Evolutionary conservation across 2,113 vertebrate genomes (phyloP).

Genomic region (Dicerorhinus sumatrensis): DNA sequence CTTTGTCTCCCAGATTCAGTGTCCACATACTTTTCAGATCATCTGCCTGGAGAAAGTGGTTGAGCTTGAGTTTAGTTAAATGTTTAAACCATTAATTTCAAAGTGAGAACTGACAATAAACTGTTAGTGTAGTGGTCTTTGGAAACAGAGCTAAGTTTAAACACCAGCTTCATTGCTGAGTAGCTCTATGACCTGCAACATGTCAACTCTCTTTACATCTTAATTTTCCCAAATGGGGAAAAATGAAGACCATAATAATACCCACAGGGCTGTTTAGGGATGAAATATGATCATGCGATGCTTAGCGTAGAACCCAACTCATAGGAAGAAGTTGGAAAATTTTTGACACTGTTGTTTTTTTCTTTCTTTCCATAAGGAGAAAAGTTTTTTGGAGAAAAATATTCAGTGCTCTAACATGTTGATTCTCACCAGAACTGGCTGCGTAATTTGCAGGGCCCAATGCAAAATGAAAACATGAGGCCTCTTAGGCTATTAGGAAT

Average conservation of each 20-base stretch:
- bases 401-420: background rate
- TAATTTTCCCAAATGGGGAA: background rate
- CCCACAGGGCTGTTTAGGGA: background rate
- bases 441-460: background rate
- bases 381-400: background rate
- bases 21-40: background rate
- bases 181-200: background rate
- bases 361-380: background rate
- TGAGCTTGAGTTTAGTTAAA: background rate
- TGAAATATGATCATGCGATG: background rate
- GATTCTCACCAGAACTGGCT: background rate
- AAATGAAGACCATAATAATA: background rate
- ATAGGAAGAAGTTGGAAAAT: background rate
- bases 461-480: background rate
- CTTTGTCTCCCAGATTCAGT: background rate
- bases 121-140: background rate
- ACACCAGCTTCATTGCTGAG: background rate
- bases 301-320: background rate
- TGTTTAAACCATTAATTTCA: background rate
- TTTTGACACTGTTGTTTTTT: background rate
- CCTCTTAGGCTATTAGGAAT: background rate
- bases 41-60: background rate
- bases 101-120: background rate
- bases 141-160: background rate
- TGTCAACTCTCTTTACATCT: background rate